phyloP scores from a whole-genome alignment of 2,888 invertebrate species.

The Drosophila algonquin region DNA sequence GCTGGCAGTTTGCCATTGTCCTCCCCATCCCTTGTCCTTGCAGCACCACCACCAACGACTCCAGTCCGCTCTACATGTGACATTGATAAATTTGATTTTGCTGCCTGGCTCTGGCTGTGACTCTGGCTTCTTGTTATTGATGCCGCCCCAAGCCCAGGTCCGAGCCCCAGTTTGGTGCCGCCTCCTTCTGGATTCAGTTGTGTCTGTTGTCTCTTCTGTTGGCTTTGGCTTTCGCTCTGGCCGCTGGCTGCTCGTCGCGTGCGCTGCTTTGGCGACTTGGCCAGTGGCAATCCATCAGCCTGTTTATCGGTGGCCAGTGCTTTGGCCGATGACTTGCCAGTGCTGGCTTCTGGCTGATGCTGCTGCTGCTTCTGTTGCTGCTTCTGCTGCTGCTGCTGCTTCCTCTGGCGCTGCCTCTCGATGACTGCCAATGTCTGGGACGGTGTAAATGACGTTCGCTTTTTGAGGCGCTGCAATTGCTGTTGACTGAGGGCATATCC shows the following conservation, averaged over 20 bases:
- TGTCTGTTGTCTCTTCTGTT: slow-evolving; percentile 26
- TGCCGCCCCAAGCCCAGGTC: slow-evolving; percentile 44
- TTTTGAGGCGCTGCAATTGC: slow-evolving; percentile 80
- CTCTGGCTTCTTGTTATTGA: slow-evolving; percentile 56
- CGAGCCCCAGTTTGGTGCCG: slow-evolving; percentile 24
- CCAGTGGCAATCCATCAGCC: slow-evolving; percentile 78
- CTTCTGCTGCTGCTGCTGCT: slow-evolving; percentile 55
- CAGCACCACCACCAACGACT: slow-evolving; percentile 45
- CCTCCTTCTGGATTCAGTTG: slow-evolving; percentile 46
- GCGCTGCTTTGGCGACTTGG: slow-evolving; percentile 65
- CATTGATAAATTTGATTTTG: slow-evolving; percentile 83
- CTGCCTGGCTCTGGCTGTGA: slow-evolving; percentile 44
- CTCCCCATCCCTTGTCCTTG: slow-evolving; percentile 37
- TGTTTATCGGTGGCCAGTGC: slow-evolving; percentile 72
- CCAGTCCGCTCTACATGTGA: slow-evolving; percentile 67
- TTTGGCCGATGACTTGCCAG: slow-evolving; percentile 26
- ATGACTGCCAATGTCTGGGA: slow-evolving; percentile 81
- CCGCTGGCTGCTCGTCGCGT: slow-evolving; percentile 63
- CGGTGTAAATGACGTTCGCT: slow-evolving; percentile 83
- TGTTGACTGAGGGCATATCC: slow-evolving; percentile 69
- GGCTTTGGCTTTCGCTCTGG: slow-evolving; percentile 17
- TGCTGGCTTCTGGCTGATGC: slow-evolving; percentile 43
- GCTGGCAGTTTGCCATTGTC: slow-evolving; percentile 62
- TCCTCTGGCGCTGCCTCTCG: slow-evolving; percentile 73
- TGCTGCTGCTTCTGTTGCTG: slow-evolving; percentile 35